These are phyloP conservation scores for Acanthococcus lagerstroemiae DNA, from an alignment of 2,888 invertebrate species.

Conservation along the genomic window DNA sequence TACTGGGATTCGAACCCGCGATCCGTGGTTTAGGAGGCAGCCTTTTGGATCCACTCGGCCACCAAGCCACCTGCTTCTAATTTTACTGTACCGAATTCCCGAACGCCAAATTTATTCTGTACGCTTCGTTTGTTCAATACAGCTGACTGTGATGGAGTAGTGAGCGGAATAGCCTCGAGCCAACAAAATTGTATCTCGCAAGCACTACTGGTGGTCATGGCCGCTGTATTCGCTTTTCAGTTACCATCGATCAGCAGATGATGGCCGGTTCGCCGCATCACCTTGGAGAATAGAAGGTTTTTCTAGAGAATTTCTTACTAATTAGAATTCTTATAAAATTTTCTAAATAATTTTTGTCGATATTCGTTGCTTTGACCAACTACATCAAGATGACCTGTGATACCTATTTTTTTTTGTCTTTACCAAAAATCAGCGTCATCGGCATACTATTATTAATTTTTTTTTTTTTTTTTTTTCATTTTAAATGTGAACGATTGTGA, in stretches of 20 bases:
- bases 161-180: neutral
- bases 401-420: slow-evolving; percentile 6
- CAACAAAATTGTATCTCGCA: neutral
- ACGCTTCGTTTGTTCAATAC: neutral
- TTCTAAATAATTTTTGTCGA: slow-evolving; percentile 4
- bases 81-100: too few species aligned
- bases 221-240: neutral
- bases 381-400: slow-evolving; percentile 27
- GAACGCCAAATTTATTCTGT: too few species aligned
- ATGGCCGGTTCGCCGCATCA: neutral
- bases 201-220: neutral
- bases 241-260: slow-evolving; percentile 12
- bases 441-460: slow-evolving; percentile 7
- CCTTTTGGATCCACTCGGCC: too few species aligned
- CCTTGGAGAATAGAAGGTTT: neutral
- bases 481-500: slow-evolving; percentile 29
- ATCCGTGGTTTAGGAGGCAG: too few species aligned
- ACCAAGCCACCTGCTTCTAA: too few species aligned
- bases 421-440: slow-evolving; percentile 30
- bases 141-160: slow-evolving; percentile 27
- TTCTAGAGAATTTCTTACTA: neutral
- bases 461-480: neutral
- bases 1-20: too few species aligned
- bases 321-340: slow-evolving; percentile 2
- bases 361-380: slow-evolving; percentile 26